Conservation (phyloP, 1,140 invertebrate species). For the Plectrocnemia conspersa region DNA sequence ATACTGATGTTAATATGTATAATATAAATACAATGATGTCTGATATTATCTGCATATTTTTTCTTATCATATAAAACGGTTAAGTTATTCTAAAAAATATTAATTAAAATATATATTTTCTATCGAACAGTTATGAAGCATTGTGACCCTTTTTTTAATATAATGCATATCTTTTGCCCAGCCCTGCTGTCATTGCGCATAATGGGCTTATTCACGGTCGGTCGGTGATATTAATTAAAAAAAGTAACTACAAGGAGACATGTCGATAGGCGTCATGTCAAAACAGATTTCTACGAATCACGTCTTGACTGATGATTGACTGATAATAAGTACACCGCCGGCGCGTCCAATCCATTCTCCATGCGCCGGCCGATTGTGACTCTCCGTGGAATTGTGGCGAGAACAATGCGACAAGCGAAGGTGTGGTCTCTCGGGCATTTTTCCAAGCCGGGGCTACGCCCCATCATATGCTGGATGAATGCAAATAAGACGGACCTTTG, state of each 20-base stretch:
- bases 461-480: not conserved
- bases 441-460: not conserved
- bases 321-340: not conserved
- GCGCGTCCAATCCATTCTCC: constrained; percentile 6
- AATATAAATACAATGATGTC: too few species aligned
- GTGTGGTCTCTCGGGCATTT: not conserved
- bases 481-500: not conserved
- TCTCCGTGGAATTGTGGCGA: constrained; percentile 2
- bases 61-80: too few species aligned
- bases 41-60: too few species aligned
- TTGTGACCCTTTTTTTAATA: too few species aligned
- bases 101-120: too few species aligned
- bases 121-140: too few species aligned
- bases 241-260: not conserved
- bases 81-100: too few species aligned
- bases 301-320: constrained; percentile 1
- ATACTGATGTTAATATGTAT: too few species aligned
- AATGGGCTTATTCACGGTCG: too few species aligned
- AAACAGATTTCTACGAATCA: not conserved
- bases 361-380: not conserved
- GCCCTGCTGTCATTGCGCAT: too few species aligned
- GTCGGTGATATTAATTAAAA: too few species aligned
- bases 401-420: not conserved
- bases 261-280: not conserved
- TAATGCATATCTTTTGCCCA: too few species aligned